Percentiles rank a stretch among this genome's conserved stretches.
phyloP scores from a whole-genome alignment of 2,888 invertebrate species.

The Tipula confusa region DNA sequence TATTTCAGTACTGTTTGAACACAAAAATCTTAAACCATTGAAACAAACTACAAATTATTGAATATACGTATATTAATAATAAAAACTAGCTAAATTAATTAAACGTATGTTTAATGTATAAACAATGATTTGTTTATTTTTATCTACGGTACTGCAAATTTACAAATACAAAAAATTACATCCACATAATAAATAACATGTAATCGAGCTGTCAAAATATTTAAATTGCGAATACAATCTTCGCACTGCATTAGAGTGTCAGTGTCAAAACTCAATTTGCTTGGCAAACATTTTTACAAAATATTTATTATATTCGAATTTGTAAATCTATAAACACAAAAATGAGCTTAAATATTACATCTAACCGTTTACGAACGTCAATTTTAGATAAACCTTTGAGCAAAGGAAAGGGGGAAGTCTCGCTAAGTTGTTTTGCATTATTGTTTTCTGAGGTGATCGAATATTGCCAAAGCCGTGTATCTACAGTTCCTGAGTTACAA shows the following conservation, averaged over 20 bases:
- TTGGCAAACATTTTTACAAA: background rate
- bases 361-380: constrained; percentile 47
- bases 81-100: background rate
- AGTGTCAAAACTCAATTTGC: background rate
- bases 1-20: background rate
- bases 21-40: background rate
- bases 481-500: constrained; percentile 92
- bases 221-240: too few species aligned
- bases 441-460: constrained; percentile 97
- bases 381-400: constrained; percentile 88
- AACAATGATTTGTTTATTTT: background rate
- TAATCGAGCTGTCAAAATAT: background rate
- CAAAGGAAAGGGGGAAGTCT: constrained; percentile 89
- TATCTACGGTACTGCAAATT: background rate
- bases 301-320: background rate
- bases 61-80: background rate
- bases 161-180: background rate
- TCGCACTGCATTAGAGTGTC: too few species aligned
- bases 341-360: constrained; percentile 35
- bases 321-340: background rate
- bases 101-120: background rate
- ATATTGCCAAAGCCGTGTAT: constrained; percentile 94
- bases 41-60: background rate
- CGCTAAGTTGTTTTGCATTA: constrained; percentile 86
- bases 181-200: too few species aligned